Evolutionary conservation across 2,797 vertebrate species (phyloP).

Genomic region (Enteromius treurensis): DNA sequence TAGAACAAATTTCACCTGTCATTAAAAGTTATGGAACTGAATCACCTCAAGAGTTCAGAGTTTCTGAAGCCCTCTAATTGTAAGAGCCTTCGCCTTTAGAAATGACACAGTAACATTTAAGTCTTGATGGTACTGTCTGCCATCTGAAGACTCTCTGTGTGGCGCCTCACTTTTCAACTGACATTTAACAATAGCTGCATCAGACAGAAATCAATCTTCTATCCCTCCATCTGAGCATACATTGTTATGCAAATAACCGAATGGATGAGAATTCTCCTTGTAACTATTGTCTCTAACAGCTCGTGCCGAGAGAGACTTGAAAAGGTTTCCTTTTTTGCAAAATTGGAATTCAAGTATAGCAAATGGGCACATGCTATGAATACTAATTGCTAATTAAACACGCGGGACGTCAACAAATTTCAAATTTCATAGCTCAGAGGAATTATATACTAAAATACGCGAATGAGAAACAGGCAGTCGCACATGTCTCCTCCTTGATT

Average conservation of each 20-base stretch:
- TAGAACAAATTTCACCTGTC: not conserved
- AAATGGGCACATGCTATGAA: slow-evolving; percentile 33
- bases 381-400: slow-evolving; percentile 44
- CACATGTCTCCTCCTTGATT: slow-evolving; percentile 12
- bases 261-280: slow-evolving; percentile 12
- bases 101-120: slow-evolving; percentile 24
- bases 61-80: not conserved
- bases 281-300: slow-evolving; percentile 6
- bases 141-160: not conserved
- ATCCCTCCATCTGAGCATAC: slow-evolving; percentile 23
- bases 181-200: slow-evolving; percentile 53
- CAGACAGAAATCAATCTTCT: slow-evolving; percentile 31
- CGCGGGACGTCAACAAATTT: not conserved
- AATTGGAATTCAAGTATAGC: slow-evolving; percentile 10
- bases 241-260: slow-evolving; percentile 45
- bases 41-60: not conserved
- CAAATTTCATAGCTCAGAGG: slow-evolving; percentile 5
- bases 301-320: not conserved
- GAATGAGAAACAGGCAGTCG: not conserved
- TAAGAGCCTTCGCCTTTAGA: slow-evolving; percentile 17
- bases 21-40: slow-evolving; percentile 1
- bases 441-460: not conserved
- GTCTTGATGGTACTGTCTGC: not conserved
- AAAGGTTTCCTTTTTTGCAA: not conserved
- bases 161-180: slow-evolving; percentile 34